These are phyloP conservation scores for Poecile atricapillus DNA, from an alignment of 2,113 vertebrate species.

Conservation along the genomic window DNA sequence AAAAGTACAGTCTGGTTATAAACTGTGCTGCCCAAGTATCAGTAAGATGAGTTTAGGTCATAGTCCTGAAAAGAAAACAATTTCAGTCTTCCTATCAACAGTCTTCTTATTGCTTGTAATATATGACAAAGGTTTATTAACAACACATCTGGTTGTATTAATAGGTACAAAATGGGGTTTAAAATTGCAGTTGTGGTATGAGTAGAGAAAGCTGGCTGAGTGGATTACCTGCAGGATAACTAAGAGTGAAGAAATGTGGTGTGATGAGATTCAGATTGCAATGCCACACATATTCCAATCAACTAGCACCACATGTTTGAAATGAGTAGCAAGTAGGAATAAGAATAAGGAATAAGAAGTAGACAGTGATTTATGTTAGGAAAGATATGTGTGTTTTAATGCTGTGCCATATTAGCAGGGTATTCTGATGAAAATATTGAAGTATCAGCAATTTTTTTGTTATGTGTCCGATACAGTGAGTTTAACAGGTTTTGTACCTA, in stretches of 20 bases:
- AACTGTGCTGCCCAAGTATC: background rate
- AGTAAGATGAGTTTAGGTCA: background rate
- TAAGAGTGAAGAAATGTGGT: background rate
- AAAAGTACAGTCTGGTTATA: background rate
- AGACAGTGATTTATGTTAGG: background rate
- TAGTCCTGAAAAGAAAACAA: background rate
- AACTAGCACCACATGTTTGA: background rate
- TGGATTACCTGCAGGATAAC: background rate
- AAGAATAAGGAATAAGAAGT: background rate
- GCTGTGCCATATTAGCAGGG: background rate
- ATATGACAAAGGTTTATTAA: background rate
- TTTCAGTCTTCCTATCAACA: background rate
- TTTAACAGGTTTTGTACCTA: background rate
- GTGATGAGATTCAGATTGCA: background rate
- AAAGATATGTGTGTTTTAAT: background rate
- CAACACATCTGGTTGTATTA: background rate
- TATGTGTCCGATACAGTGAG: background rate
- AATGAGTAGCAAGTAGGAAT: background rate
- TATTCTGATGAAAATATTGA: background rate
- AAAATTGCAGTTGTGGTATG: background rate
- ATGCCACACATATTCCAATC: background rate
- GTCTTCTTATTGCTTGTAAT: background rate
- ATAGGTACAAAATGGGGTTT: background rate
- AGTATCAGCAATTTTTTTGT: background rate
- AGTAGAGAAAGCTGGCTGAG: background rate